Percentiles rank a stretch among this genome's conserved stretches.
phyloP scores from a whole-genome alignment of 2,797 vertebrate genomes.

The Champsocephalus gunnari region DNA sequence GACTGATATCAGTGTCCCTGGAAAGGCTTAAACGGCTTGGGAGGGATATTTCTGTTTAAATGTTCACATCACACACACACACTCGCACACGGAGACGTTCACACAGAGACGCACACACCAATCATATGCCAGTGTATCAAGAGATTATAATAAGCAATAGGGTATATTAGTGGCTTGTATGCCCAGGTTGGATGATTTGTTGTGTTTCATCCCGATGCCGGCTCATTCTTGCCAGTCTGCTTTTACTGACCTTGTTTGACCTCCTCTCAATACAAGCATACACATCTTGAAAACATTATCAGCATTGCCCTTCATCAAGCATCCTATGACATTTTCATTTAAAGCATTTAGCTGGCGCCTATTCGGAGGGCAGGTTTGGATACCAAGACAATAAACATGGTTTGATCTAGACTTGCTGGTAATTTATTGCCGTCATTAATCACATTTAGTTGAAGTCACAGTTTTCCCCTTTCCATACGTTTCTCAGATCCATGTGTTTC shows the following conservation, averaged over 20 bases:
- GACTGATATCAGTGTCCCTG: slow-evolving; percentile 52
- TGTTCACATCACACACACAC: slow-evolving; percentile 52
- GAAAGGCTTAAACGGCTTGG: slow-evolving; percentile 70
- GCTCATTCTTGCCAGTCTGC: slow-evolving; percentile 17
- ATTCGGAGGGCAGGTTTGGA: not conserved
- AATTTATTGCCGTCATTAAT: no score
- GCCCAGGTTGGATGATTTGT: slow-evolving; percentile 26
- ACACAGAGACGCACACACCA: slow-evolving; percentile 30
- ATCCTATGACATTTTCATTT: slow-evolving; percentile 15
- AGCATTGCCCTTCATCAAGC: not conserved
- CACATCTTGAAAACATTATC: slow-evolving; percentile 13
- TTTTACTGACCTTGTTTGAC: slow-evolving; percentile 48
- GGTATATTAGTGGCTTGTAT: slow-evolving; percentile 56
- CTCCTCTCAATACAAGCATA: slow-evolving; percentile 7
- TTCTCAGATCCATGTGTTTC: not conserved
- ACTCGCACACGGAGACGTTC: not conserved
- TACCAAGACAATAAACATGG: not conserved
- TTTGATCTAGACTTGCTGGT: not conserved
- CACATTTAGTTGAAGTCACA: no score
- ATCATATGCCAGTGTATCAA: slow-evolving; percentile 57
- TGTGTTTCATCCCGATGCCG: slow-evolving; percentile 42
- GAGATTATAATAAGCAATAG: slow-evolving; percentile 62
- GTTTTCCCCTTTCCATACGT: not conserved
- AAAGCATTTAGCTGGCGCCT: slow-evolving; percentile 17
- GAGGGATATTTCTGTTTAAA: slow-evolving; percentile 61